These are phyloP conservation scores for Theristus sp. DNA, from an alignment of 2,888 invertebrate species.

Conservation along the genomic window DNA sequence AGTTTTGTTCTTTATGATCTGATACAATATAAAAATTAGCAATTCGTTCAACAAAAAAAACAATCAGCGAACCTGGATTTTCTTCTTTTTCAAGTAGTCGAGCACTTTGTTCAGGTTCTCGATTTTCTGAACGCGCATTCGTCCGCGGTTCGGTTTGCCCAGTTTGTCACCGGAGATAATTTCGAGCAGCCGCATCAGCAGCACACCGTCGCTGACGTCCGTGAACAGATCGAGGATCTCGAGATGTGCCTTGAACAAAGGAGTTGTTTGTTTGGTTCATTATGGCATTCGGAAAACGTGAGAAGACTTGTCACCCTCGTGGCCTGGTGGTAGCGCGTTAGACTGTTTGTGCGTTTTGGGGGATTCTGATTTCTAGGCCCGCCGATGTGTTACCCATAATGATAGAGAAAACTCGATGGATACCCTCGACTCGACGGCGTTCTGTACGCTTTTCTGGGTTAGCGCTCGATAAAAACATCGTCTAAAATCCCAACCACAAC, in stretches of 20 bases:
- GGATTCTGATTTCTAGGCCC: too few species aligned
- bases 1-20: background rate
- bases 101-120: slow-evolving; percentile 80
- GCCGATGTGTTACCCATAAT: too few species aligned
- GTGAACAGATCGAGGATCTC: slow-evolving; percentile 91
- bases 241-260: slow-evolving; percentile 61
- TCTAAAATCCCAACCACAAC: too few species aligned
- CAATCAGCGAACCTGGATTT: slow-evolving; percentile 17
- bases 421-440: too few species aligned
- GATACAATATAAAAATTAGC: background rate
- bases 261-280: background rate
- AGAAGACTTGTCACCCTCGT: background rate
- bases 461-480: too few species aligned
- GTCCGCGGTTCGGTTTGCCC: slow-evolving; percentile 69
- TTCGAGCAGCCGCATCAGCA: slow-evolving; percentile 76
- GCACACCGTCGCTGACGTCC: slow-evolving; percentile 84
- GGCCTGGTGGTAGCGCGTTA: too few species aligned
- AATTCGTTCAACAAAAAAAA: background rate
- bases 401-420: too few species aligned
- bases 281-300: background rate
- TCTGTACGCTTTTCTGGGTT: too few species aligned
- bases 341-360: too few species aligned
- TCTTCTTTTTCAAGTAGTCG: slow-evolving; percentile 25
- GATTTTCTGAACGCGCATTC: slow-evolving; percentile 92
- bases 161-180: slow-evolving; percentile 95